Conservation (phyloP, 1,140 invertebrate species). For the Parapsyche elsis region DNA sequence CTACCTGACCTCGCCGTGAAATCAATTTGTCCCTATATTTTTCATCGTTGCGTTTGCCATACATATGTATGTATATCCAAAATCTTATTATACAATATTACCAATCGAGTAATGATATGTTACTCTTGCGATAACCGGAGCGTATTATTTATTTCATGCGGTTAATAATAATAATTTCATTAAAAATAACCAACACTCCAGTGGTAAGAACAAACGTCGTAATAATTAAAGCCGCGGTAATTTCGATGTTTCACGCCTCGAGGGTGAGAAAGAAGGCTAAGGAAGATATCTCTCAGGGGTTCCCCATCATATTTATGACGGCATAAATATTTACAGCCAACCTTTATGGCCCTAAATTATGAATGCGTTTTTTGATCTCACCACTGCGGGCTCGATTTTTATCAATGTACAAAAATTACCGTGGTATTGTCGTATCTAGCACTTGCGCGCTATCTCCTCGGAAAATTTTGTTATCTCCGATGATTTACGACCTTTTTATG, state of each 20-base stretch:
- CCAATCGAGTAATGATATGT: no score
- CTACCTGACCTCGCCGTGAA: background rate
- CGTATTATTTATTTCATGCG: background rate
- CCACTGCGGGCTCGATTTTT: constrained; percentile 7
- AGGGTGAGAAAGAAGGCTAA: background rate
- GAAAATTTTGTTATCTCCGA: background rate
- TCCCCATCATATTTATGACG: constrained; percentile 34
- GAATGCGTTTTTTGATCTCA: constrained; percentile 31
- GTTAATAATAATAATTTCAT: background rate
- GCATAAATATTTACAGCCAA: constrained; percentile 34
- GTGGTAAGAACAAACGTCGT: background rate
- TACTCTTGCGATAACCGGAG: background rate
- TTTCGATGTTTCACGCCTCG: constrained; percentile 3
- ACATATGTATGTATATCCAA: background rate
- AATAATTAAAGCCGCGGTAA: background rate
- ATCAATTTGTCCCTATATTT: constrained; percentile 22
- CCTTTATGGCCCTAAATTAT: constrained; percentile 31
- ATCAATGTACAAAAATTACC: background rate
- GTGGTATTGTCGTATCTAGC: background rate
- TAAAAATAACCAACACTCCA: background rate
- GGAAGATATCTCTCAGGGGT: background rate
- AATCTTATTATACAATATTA: no score
- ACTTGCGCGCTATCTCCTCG: no score
- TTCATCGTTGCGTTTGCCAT: background rate
- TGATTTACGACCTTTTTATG: constrained; percentile 1